phyloP scores from a whole-genome alignment of 2,113 vertebrate species.

The Oryctolagus cuniculus region mOryCun1.1 NC_091432.1:65551001-65551500 shows the following conservation, averaged over 20 bases:
- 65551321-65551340: too few relatives aligned
- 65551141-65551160: conserved; percentile 13
- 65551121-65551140: background rate
- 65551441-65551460: conserved; percentile 17
- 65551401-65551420: background rate
- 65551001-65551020: background rate
- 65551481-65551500: background rate
- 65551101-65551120: too few relatives aligned
- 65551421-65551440: background rate
- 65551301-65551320: too few relatives aligned
- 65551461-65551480: background rate
- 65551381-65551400: background rate
- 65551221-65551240: background rate
- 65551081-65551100: background rate
- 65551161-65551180: background rate
- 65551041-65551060: background rate
- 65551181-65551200: background rate
- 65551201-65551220: background rate
- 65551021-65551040: background rate
- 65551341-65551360: background rate
- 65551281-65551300: background rate
- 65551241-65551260: background rate
- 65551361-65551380: background rate
- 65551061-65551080: background rate
- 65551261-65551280: conserved; percentile 7